These are phyloP conservation scores for Nowickia ferox DNA, from an alignment of 2,888 invertebrate genomes.

Conservation along the genomic window DNA sequence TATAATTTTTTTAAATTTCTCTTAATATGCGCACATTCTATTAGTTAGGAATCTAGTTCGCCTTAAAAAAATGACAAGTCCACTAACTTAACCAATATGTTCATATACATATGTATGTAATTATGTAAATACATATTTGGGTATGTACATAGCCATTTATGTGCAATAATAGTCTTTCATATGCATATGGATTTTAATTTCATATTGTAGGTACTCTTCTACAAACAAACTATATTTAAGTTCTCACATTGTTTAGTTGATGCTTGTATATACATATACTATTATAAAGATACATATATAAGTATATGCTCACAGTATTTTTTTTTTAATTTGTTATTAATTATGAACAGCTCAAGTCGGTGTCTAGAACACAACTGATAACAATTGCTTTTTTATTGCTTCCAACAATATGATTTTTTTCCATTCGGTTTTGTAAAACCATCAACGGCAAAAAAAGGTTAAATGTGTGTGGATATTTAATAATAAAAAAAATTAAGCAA, in stretches of 20 bases:
- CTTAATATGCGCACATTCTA: not conserved
- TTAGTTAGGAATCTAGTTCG: not conserved
- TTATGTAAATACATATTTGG: not conserved
- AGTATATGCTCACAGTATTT: not conserved
- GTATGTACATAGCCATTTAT: too few species aligned
- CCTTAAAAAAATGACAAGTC: not conserved
- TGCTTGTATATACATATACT: too few species aligned
- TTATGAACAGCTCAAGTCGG: constrained; percentile 50
- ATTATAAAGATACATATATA: too few species aligned
- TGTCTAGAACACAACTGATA: constrained; percentile 68
- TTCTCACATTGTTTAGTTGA: constrained; percentile 18
- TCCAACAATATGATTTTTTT: not conserved
- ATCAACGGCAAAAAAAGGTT: not conserved
- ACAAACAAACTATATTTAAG: constrained; percentile 21
- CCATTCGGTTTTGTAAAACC: not conserved
- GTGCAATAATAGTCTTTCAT: too few species aligned
- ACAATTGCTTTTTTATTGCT: constrained; percentile 17
- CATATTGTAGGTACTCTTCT: constrained; percentile 6
- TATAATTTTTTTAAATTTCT: constrained; percentile 22
- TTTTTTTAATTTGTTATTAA: not conserved
- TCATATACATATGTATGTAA: not conserved
- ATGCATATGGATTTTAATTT: not conserved
- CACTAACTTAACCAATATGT: not conserved
- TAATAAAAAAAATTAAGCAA: too few species aligned
- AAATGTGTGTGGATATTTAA: too few species aligned